These are phyloP conservation scores for Ophonus ardosiacus DNA, from an alignment of 2,888 invertebrate genomes.

Conservation along the genomic window DNA sequence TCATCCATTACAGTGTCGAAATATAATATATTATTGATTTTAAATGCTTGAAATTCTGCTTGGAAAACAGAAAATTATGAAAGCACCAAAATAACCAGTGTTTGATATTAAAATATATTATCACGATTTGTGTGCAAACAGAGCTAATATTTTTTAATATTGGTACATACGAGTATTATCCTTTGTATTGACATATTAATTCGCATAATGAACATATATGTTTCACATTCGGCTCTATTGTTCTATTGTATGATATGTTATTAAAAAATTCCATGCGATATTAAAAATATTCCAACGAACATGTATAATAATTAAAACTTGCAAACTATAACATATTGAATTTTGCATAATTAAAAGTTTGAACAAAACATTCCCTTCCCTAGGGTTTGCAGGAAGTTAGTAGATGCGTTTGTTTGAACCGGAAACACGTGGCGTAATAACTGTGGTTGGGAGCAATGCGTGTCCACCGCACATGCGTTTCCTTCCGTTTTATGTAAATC, in stretches of 20 bases:
- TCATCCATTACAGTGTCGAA: too few species aligned
- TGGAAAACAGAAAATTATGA: too few species aligned
- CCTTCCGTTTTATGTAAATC: constrained; percentile 46
- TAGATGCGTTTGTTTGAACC: neutral
- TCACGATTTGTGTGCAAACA: too few species aligned
- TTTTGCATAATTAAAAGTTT: neutral
- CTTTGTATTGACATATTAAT: neutral
- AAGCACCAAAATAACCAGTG: too few species aligned
- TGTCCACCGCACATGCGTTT: constrained; percentile 35
- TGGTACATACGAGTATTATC: too few species aligned
- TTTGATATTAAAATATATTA: too few species aligned
- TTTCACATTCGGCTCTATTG: neutral
- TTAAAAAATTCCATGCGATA: neutral
- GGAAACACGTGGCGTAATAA: constrained; percentile 17
- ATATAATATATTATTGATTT: too few species aligned
- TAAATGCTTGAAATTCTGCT: too few species aligned
- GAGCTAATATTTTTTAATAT: too few species aligned
- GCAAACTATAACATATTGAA: neutral
- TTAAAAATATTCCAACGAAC: neutral
- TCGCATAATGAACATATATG: neutral
- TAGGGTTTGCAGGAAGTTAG: neutral
- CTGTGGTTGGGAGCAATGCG: constrained; percentile 16
- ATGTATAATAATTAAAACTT: neutral
- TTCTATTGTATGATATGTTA: neutral
- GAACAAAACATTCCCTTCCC: neutral